Conservation (phyloP, 1,140 invertebrate genomes). For the Prorops nasuta region DNA sequence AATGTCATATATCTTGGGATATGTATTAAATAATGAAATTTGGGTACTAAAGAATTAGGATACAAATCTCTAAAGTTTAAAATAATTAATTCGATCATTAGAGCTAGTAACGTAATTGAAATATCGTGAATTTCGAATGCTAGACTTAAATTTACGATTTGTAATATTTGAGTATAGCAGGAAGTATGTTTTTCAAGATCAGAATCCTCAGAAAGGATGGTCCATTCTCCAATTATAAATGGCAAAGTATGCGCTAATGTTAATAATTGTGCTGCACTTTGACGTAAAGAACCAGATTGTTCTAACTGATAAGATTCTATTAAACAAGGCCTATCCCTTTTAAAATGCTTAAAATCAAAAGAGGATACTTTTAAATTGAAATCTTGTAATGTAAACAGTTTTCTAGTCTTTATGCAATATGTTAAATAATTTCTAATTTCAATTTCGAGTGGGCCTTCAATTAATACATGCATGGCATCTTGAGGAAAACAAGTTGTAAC, state of each 20-base stretch:
- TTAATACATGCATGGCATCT: conserved; percentile 25
- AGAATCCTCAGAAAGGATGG: conserved; percentile 1
- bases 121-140: conserved; percentile 16
- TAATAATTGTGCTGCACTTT: conserved; percentile 25
- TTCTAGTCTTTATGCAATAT: conserved; percentile 7
- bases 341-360: conserved; percentile 24
- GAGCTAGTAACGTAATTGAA: conserved; percentile 5
- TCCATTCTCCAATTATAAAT: conserved; percentile 20
- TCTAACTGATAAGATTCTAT: conserved; percentile 14
- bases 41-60: conserved; percentile 8
- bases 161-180: conserved; percentile 8
- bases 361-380: conserved; percentile 12
- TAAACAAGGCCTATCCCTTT: conserved; percentile 13
- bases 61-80: conserved; percentile 14
- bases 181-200: not conserved
- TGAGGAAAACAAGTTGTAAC: conserved; percentile 27
- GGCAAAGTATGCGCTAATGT: conserved; percentile 21
- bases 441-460: conserved; percentile 20
- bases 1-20: conserved; percentile 14
- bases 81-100: conserved; percentile 20
- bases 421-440: conserved; percentile 4
- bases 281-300: conserved; percentile 9
- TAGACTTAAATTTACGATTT: conserved; percentile 18
- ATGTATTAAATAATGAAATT: conserved; percentile 20
- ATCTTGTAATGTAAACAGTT: conserved; percentile 15